These are phyloP conservation scores for Rutpela maculata DNA, from an alignment of 2,888 invertebrate species.

Conservation along the genomic window DNA sequence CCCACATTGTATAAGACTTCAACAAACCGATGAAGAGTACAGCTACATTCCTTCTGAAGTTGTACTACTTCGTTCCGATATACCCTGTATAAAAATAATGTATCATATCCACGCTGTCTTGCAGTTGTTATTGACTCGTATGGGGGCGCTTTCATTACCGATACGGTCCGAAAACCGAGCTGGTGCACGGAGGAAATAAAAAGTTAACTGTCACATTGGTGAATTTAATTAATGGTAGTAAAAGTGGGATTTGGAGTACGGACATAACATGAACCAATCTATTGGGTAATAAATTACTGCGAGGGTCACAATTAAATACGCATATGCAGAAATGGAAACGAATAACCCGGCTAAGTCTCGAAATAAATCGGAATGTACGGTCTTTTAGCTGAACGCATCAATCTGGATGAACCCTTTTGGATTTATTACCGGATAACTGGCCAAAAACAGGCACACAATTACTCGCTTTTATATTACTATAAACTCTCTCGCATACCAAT, in stretches of 20 bases:
- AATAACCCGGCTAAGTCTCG: conserved; percentile 65
- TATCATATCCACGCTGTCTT: background rate
- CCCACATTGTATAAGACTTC: no score
- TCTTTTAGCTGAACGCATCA: conserved; percentile 66
- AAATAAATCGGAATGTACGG: conserved; percentile 67
- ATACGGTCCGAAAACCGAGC: conserved; percentile 15
- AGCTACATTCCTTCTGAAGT: no score
- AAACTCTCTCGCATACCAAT: conserved; percentile 38
- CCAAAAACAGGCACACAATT: conserved; percentile 44
- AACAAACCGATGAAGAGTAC: no score
- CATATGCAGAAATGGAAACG: conserved; percentile 69
- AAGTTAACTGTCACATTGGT: conserved; percentile 67
- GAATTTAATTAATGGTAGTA: conserved; percentile 72
- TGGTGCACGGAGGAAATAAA: conserved; percentile 64
- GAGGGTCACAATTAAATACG: conserved; percentile 72
- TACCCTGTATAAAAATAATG: background rate
- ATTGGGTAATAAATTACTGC: conserved; percentile 70
- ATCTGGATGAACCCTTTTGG: conserved; percentile 61
- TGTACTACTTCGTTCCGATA: no score
- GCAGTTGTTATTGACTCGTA: background rate
- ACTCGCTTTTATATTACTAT: conserved; percentile 47
- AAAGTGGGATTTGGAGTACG: conserved; percentile 70
- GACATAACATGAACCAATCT: conserved; percentile 70
- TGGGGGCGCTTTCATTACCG: conserved; percentile 6
- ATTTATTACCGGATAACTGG: conserved; percentile 56